Evolutionary conservation across 2,113 vertebrate genomes (phyloP).

Genomic region (Egretta garzetta): DNA sequence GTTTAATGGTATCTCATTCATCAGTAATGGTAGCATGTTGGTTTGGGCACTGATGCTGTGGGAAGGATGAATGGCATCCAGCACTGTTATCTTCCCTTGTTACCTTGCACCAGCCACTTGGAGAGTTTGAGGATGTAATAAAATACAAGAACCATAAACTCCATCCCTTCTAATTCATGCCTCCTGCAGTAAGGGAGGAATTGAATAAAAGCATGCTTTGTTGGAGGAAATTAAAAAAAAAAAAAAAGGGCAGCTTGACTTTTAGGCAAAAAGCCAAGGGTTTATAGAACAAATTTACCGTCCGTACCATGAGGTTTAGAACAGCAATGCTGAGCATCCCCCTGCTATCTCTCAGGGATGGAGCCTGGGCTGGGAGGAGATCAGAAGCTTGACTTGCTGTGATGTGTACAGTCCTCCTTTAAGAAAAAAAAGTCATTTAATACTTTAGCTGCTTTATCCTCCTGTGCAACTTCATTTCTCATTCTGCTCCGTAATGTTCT

Average conservation of each 20-base stretch:
- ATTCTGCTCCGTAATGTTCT: constrained; percentile 65
- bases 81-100: not conserved
- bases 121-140: not conserved
- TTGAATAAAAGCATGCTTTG: not conserved
- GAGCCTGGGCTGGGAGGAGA: not conserved
- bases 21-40: not conserved
- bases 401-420: not conserved
- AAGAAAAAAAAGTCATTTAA: constrained; percentile 45
- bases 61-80: not conserved
- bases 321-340: not conserved
- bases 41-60: not conserved
- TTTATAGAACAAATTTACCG: not conserved
- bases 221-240: not conserved
- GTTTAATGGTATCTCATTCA: not conserved
- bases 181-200: not conserved
- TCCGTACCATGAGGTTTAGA: not conserved
- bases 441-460: constrained; percentile 36
- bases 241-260: not conserved
- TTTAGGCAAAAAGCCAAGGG: not conserved
- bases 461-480: constrained; percentile 52
- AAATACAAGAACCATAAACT: not conserved
- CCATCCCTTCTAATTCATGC: not conserved
- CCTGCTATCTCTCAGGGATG: not conserved
- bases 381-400: not conserved
- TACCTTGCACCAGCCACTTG: not conserved